Base-by-base conservation (phyloP, 1,140 invertebrate genomes). In the Temnothorax curvispinosus region DNA sequence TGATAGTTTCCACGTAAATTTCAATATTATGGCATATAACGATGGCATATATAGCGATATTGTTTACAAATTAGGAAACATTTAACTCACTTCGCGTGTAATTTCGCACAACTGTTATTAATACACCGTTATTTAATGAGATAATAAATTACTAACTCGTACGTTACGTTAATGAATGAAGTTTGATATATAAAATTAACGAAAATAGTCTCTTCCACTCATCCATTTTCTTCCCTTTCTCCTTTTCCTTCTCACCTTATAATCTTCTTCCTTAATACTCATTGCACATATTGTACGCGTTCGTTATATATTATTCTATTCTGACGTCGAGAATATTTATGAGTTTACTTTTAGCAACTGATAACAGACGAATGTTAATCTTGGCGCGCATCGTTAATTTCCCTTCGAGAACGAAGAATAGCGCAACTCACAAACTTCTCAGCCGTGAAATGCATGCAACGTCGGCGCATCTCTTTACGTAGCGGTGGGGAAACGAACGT, bases 361-460 rank as follows among this genome's bases (percentile, higher is more conserved):
- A 82, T 82, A 74, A 65, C 60, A 58, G 4, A n/a, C 54, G 41
- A 72, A 82, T 72, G 64, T 35, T 58, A 82, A 72, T 58, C 67
- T 74, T 72, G 5, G 35, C 15, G 65, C 50, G 13, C 21, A 18
- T 27, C 50, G 52, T 74, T 82, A 82, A 82, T 82, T 72, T 72
- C 38, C 38, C 27, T 74, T 60, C 41, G 67, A 58, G 38, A 82
- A 58, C 27, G 27, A 72, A 82, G 54, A 72, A 82, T 47, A 72
- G 18, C 18, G 41, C 18, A 72, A 82, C 50, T 74, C 67, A 41
- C 80, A 27, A 69, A 81, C 64, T 81, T 81, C 64, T 81, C 77
- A 69, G n/a, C n/a, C 64, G 64, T 69, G 21, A 81, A 81, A 81
- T 81, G 21, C n/a, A 80, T 38, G 60, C 77, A 69, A 69, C 27